phyloP scores from a whole-genome alignment of 2,113 vertebrate genomes.

The Rhizomys pruinosus region DNA sequence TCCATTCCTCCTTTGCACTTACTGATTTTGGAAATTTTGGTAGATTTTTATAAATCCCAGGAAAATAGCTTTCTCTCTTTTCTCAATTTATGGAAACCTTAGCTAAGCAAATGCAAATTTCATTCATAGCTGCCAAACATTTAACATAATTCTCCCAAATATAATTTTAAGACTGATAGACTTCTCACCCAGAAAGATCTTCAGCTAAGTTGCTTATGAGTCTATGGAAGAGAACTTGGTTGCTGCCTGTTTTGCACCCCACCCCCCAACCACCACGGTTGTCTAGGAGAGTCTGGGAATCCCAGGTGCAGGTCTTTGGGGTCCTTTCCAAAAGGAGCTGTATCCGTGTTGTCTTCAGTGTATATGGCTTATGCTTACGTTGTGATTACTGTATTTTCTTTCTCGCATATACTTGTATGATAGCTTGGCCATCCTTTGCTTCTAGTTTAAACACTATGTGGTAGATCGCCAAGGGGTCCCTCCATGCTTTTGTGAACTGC shows the following conservation, averaged over 20 bases:
- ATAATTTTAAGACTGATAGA: background rate
- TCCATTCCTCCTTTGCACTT: background rate
- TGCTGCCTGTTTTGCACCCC: no score
- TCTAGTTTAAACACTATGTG: background rate
- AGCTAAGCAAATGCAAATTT: background rate
- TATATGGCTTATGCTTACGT: background rate
- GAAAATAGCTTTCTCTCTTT: background rate
- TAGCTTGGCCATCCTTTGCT: background rate
- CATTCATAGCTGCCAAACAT: background rate
- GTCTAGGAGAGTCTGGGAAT: no score
- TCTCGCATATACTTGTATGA: background rate
- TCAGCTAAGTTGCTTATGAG: background rate
- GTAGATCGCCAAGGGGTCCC: background rate
- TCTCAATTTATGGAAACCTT: background rate
- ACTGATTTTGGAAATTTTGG: background rate
- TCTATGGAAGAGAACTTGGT: background rate
- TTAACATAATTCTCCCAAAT: background rate
- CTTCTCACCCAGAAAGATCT: background rate
- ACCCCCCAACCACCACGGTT: background rate
- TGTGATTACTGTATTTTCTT: background rate
- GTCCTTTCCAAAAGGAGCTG: background rate
- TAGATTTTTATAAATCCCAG: background rate
- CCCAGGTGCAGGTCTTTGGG: rapidly evolving
- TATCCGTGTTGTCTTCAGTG: background rate
- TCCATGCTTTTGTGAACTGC: background rate